These are phyloP conservation scores for Dryoscopus gambensis DNA, from an alignment of 2,113 vertebrate species.

Conservation along the genomic window DNA sequence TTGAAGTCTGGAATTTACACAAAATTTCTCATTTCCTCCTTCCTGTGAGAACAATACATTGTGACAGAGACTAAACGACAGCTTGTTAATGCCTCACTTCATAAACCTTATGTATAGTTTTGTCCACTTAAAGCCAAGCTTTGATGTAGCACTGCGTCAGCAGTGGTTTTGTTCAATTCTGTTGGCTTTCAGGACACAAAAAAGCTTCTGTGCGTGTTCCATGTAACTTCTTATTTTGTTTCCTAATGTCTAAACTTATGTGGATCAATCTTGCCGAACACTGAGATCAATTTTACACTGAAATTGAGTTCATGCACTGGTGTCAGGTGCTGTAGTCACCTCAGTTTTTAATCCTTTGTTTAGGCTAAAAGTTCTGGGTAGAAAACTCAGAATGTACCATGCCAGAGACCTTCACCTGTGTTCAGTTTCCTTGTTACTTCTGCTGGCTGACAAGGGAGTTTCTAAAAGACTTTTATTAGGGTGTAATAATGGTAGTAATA, in stretches of 20 bases:
- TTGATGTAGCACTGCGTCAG: conserved; percentile 28
- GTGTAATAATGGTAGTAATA: neutral
- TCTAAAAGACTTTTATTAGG: neutral
- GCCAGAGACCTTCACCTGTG: neutral
- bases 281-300: neutral
- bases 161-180: neutral
- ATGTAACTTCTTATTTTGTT: neutral
- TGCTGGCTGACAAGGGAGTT: neutral
- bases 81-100: conserved; percentile 11
- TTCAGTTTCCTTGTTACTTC: neutral
- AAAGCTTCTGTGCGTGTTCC: neutral
- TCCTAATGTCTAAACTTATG: neutral
- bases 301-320: neutral
- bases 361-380: neutral
- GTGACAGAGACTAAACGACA: conserved; percentile 18
- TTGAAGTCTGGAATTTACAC: conserved; percentile 56
- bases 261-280: neutral
- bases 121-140: conserved; percentile 9
- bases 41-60: conserved; percentile 58
- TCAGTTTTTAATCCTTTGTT: neutral
- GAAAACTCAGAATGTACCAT: rapidly evolving
- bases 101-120: neutral
- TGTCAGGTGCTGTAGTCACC: neutral
- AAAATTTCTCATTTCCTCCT: conserved; percentile 68
- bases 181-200: neutral